phyloP scores from a whole-genome alignment of 2,888 invertebrate species.

The Andrena haemorrhoa region DNA sequence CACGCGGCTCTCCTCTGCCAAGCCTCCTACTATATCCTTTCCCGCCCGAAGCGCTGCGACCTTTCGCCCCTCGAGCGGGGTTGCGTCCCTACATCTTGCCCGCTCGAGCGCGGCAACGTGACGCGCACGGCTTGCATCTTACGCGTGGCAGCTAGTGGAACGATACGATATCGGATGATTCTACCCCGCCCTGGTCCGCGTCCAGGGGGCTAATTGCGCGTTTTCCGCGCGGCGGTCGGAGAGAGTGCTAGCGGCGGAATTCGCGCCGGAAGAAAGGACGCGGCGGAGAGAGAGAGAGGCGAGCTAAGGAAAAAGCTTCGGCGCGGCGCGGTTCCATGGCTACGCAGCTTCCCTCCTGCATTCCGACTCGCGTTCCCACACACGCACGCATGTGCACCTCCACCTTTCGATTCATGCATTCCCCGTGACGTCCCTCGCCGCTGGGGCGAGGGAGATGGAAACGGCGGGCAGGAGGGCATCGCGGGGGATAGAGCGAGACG shows the following conservation, averaged over 20 bases:
- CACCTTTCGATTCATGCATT: slow-evolving; percentile 76
- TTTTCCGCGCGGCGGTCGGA: background rate
- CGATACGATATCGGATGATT: no score
- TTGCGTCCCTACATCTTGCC: no score
- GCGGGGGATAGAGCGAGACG: slow-evolving; percentile 9
- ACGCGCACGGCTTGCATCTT: no score
- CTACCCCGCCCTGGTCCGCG: background rate
- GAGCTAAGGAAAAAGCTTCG: slow-evolving; percentile 58
- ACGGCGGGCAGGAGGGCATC: slow-evolving; percentile 21
- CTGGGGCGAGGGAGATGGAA: slow-evolving; percentile 35
- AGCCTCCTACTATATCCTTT: background rate
- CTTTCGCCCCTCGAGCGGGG: background rate
- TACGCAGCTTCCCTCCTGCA: slow-evolving; percentile 76
- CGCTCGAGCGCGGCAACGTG: no score
- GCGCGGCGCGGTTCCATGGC: slow-evolving; percentile 71
- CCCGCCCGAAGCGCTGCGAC: background rate
- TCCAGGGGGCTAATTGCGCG: background rate
- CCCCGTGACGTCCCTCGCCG: slow-evolving; percentile 58
- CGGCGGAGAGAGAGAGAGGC: background rate
- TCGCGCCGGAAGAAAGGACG: slow-evolving; percentile 14
- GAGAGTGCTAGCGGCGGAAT: slow-evolving; percentile 5
- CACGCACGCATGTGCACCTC: slow-evolving; percentile 66
- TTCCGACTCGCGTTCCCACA: slow-evolving; percentile 77
- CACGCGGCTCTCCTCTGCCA: background rate
- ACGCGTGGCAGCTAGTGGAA: no score